phyloP scores from a whole-genome alignment of 1,140 invertebrate species.

The Lycorma delicatula region DNA sequence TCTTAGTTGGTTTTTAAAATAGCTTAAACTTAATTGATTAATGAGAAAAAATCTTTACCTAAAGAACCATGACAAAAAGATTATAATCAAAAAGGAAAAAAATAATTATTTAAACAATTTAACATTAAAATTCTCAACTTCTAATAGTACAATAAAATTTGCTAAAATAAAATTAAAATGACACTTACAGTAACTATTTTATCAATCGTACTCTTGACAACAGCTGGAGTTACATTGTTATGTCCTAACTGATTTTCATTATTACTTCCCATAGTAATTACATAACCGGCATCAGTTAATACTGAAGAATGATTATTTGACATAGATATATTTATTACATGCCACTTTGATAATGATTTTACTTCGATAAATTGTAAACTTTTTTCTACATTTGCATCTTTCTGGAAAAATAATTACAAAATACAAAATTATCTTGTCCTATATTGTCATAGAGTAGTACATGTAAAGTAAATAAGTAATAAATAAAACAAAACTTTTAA shows the following conservation, averaged over 20 bases:
- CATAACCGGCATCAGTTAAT: slow-evolving; percentile 54
- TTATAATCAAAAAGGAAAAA: too few species aligned
- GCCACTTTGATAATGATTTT: slow-evolving; percentile 24
- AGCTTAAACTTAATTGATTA: too few species aligned
- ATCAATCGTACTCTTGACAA: slow-evolving; percentile 46
- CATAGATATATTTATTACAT: slow-evolving; percentile 46
- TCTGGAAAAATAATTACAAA: too few species aligned
- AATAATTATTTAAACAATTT: too few species aligned
- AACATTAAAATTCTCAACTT: background rate
- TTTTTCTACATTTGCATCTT: slow-evolving; percentile 1
- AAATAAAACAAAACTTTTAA: too few species aligned
- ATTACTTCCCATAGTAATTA: slow-evolving; percentile 58
- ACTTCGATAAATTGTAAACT: slow-evolving; percentile 15
- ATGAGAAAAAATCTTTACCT: too few species aligned
- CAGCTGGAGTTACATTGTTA: slow-evolving; percentile 40
- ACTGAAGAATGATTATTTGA: slow-evolving; percentile 49
- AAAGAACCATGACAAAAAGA: too few species aligned
- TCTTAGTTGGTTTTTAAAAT: too few species aligned
- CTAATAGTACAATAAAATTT: slow-evolving; percentile 9
- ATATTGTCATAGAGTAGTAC: background rate
- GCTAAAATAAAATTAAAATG: background rate
- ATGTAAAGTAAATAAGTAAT: too few species aligned
- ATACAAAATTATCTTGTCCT: too few species aligned
- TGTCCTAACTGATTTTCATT: slow-evolving; percentile 49
- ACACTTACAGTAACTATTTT: slow-evolving; percentile 44